Conservation (phyloP, 1,140 invertebrate species). For the Polyergus mexicanus region DNA sequence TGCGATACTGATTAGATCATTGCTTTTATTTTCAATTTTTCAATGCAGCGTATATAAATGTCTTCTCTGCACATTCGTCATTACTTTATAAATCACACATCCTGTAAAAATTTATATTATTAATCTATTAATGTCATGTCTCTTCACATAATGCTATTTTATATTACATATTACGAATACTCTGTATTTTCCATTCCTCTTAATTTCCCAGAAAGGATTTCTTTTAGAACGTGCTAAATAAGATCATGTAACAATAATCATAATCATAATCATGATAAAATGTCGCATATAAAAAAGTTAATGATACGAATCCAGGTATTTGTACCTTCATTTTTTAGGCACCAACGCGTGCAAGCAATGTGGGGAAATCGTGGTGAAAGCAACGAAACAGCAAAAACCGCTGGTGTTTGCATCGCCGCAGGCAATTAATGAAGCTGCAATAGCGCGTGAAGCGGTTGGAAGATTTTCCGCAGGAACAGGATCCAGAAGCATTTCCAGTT, state of each 20-base stretch:
- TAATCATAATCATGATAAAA: neutral
- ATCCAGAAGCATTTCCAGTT: neutral
- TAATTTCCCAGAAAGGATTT: no score
- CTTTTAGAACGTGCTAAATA: no score
- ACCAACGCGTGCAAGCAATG: slow-evolving; percentile 62
- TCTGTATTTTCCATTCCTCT: no score
- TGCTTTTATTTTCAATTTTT: no score
- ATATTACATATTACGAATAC: no score
- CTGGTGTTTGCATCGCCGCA: slow-evolving; percentile 51
- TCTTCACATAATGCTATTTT: no score
- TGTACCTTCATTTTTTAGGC: slow-evolving; percentile 27
- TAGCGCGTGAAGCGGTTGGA: neutral
- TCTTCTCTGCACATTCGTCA: no score
- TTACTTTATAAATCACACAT: no score
- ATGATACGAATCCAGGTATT: neutral
- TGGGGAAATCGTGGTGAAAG: slow-evolving; percentile 63
- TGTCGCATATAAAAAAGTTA: neutral
- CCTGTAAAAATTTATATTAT: no score
- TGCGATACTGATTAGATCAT: no score
- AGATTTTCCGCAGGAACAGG: neutral
- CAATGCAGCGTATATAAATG: no score
- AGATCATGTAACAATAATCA: neutral
- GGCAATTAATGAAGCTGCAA: slow-evolving; percentile 65
- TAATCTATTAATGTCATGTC: no score
- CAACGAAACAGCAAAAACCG: slow-evolving; percentile 62